phyloP scores from a whole-genome alignment of 2,797 vertebrate genomes.

The Epinephelus awoara region DNA sequence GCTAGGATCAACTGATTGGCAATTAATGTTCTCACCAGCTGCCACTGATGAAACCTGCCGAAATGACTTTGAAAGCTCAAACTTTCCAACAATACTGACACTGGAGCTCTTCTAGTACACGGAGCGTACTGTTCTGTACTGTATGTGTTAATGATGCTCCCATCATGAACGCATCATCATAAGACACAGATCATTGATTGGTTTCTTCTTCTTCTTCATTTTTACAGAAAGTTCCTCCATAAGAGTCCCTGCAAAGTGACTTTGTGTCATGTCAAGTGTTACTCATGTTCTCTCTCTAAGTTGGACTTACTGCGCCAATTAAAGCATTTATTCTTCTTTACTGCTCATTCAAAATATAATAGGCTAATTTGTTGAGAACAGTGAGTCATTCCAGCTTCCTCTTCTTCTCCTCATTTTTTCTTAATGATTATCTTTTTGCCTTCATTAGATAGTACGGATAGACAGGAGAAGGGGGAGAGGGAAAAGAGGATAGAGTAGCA shows the following conservation, averaged over 20 bases:
- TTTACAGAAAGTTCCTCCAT: neutral
- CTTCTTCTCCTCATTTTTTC: no score
- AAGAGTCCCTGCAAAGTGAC: neutral
- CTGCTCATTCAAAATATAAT: neutral
- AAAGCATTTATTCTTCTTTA: neutral
- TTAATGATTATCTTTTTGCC: no score
- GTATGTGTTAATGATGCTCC: neutral
- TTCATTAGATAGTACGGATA: no score
- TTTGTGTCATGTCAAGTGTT: slow-evolving; percentile 11
- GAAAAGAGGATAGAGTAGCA: no score
- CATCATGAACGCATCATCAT: neutral
- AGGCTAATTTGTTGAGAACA: neutral
- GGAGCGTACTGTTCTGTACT: neutral
- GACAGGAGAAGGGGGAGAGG: no score
- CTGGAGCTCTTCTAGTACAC: neutral
- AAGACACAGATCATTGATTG: neutral
- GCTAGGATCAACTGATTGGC: slow-evolving; percentile 74
- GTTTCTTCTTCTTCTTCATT: neutral
- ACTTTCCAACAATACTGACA: slow-evolving; percentile 35
- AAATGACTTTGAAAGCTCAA: slow-evolving; percentile 68
- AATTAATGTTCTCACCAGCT: slow-evolving; percentile 73
- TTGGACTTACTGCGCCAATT: neutral
- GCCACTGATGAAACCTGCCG: slow-evolving; percentile 60
- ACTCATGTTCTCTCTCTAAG: neutral
- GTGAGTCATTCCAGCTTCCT: neutral